Percentiles rank a stretch among this genome's conserved stretches.
These are phyloP conservation scores for Hyla sarda DNA, from an alignment of 2,113 vertebrate genomes.

Conservation along the genomic window DNA sequence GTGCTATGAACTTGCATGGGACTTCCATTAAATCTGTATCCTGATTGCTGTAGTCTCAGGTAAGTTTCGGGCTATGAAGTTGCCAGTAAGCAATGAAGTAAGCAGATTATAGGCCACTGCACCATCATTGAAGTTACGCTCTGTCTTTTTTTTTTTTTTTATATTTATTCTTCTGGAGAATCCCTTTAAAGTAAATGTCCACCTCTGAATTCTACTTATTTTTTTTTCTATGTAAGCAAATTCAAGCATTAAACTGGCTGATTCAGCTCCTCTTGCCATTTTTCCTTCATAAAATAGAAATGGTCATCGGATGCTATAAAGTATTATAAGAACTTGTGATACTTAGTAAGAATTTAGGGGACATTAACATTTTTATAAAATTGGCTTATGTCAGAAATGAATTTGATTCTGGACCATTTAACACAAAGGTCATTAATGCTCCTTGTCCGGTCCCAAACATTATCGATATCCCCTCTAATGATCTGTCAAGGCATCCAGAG, in stretches of 20 bases:
- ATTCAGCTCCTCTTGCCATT: background rate
- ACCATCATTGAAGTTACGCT: too few species aligned
- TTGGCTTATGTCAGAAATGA: slow-evolving; percentile 40
- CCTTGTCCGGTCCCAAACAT: slow-evolving; percentile 23
- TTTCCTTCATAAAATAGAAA: background rate
- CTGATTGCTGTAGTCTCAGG: too few species aligned
- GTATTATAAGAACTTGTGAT: background rate
- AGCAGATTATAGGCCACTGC: too few species aligned
- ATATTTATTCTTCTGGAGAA: too few species aligned
- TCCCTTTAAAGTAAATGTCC: too few species aligned
- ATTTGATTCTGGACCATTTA: slow-evolving; percentile 28
- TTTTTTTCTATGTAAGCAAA: background rate
- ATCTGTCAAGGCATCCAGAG: background rate
- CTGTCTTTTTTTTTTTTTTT: too few species aligned
- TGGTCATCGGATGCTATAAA: background rate
- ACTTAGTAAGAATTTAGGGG: slow-evolving; percentile 16
- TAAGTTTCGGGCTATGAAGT: too few species aligned
- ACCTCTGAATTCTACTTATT: too few species aligned
- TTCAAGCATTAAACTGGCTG: background rate
- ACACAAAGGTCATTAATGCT: slow-evolving; percentile 46
- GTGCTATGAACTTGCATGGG: too few species aligned
- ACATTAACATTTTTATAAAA: slow-evolving; percentile 44
- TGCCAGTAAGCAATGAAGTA: too few species aligned
- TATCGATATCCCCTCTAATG: slow-evolving; percentile 32
- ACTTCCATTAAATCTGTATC: too few species aligned